Base-by-base conservation (phyloP, 2,797 vertebrate species). In the Hydrocynus forskahlii region DNA sequence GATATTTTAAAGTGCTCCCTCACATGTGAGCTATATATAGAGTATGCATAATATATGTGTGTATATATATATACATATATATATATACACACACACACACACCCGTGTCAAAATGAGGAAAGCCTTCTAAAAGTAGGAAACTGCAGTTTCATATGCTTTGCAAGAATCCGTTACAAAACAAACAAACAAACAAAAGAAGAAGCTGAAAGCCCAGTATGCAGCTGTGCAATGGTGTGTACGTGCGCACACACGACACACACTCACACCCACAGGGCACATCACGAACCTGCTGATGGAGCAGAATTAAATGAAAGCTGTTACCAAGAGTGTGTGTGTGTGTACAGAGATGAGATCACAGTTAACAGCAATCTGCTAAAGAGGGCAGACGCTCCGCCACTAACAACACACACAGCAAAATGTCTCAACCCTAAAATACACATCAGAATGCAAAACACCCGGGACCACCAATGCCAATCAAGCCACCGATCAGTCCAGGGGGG, bases 361-460 rank as follows among this genome's bases (percentile, higher is more conserved):
- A 48, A 69, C 67, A 23, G 40, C 23, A n/a, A 13, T 14, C 23
- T 71, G 68, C 40, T 69, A 69, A 69, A 45, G 13, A 72, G 70
- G 23, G 21, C 23, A 54, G 50, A 54, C 50, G 2, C 68, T 70
- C 45, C 68, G 25, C 21, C 68, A 17, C 43, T 4, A 48, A 48
- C 25, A 23, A 66, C 63, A 66, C 16, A 66, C 63, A 38, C 29
- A 66, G 29, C 62, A 64, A 66, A 7, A 14, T 40, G 16, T 40
- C 35, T 66, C 29, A 17, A 40, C 0, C 35, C 63, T 6, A 64
- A 64, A 64, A 64, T 64, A 64, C 62, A 38, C 62, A 64, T 5
- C 62, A 64, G 62, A 64, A 64, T 35, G 62, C 17, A 35, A 64
- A 0, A 17, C 62, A 16, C 14, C 14, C 29, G 14, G 60, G 62